phyloP scores from a whole-genome alignment of 2,797 vertebrate genomes.

The Melanotaenia pygmaea region DNA sequence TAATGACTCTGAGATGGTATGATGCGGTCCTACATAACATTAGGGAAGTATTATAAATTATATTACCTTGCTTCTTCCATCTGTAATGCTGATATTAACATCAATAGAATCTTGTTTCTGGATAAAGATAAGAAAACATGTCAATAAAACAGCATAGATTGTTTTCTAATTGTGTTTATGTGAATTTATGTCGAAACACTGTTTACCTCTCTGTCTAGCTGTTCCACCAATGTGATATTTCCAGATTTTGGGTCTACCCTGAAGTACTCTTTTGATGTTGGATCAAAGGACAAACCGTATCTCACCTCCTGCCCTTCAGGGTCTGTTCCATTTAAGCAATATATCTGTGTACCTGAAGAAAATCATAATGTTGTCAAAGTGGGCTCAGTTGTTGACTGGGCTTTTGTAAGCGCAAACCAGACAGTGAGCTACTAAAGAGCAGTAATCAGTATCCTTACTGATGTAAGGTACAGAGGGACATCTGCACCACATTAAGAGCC shows the following conservation, averaged over 20 bases:
- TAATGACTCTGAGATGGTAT: neutral
- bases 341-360: constrained; percentile 89
- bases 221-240: constrained; percentile 89
- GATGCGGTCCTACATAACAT: neutral
- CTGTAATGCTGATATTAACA: constrained; percentile 93
- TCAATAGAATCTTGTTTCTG: constrained; percentile 93
- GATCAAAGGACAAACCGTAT: constrained; percentile 90
- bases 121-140: constrained; percentile 16
- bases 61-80: constrained; percentile 90
- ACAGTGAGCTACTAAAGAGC: constrained; percentile 1
- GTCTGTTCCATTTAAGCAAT: constrained; percentile 94
- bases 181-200: neutral
- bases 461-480: constrained; percentile 30
- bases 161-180: neutral
- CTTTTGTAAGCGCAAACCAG: neutral
- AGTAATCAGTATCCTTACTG: constrained; percentile 9
- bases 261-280: constrained; percentile 89
- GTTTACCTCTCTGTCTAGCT: constrained; percentile 94
- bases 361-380: neutral
- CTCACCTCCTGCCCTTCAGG: constrained; percentile 91
- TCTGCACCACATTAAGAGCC: constrained; percentile 38
- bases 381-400: neutral
- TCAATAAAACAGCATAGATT: neutral
- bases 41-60: neutral
- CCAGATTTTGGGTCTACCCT: constrained; percentile 86